Base-by-base conservation (phyloP, 2,888 invertebrate genomes). In the Amphipoea oculea region DNA sequence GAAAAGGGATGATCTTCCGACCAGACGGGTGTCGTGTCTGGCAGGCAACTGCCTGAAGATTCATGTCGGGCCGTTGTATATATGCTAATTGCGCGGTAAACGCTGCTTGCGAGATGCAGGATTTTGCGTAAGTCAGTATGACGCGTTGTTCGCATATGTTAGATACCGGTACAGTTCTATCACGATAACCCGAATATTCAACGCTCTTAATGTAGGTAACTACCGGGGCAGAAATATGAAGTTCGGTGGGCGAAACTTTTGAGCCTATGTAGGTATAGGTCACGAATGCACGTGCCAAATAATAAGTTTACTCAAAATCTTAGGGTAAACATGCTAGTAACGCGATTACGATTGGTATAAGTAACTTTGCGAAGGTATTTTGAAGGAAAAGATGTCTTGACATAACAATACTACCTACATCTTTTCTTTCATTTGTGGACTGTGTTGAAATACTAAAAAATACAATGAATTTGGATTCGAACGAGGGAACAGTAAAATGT, bases 211-310 rank as follows among this genome's bases (percentile, higher is more conserved):
- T 29, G 12, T 36, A 29, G 29, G 29, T 29, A 23, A 23, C 23
- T 65, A 5, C 29, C 78, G 67, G 60, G 78, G 45, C 42, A 63
- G 57, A 57, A 51, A 40, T 23, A 29, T 70, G 65, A 69, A 23
- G 45, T 72, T 62, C 17, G 14, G 23, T 45, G 40, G 23, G n/a
- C n/a, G 54, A 40, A n/a, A n/a, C 17, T 70, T 57, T n/a, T 40
- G 3, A 40, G 23, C 51, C 36, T 54, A 36, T 54, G 14, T 36
- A 1, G 36, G 0, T 36, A 7, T 51, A 70, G 4, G 36, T 17
- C 42, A 23, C 14, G 3, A 70, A 5, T 54, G 1, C 9, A 54
- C 40, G 54, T 54, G 70, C 54, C 40, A 54, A 71, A 71, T 57
- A 57, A 9, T n/a, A 54, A n/a, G 17, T 9, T n/a, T n/a, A 40